Evolutionary conservation across 2,113 vertebrate genomes (phyloP).

Genomic region (Amazona vittata): DNA sequence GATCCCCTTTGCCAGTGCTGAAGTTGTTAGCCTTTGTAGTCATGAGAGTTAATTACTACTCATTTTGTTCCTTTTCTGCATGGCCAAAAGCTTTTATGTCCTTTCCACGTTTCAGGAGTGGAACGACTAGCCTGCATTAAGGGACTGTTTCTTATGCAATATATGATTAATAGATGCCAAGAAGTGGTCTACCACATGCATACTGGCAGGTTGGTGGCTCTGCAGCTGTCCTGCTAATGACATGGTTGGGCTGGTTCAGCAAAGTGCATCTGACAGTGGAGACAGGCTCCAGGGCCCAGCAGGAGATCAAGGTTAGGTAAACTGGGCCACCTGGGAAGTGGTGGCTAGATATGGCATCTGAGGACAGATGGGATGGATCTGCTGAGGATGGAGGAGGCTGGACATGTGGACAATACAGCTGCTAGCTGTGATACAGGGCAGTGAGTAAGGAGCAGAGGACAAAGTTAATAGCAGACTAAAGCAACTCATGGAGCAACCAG

Average conservation of each 20-base stretch:
- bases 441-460: neutral
- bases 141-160: conserved; percentile 10
- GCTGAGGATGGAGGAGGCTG: neutral
- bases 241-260: neutral
- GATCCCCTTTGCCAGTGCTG: neutral
- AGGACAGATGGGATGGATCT: neutral
- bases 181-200: neutral
- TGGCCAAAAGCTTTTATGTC: conserved; percentile 36
- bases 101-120: neutral
- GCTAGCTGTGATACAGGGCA: fast-evolving
- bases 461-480: neutral
- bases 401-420: neutral
- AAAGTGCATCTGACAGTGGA: neutral
- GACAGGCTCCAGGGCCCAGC: neutral
- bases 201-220: neutral
- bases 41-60: conserved; percentile 48
- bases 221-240: neutral
- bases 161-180: conserved; percentile 15
- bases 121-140: neutral
- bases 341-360: neutral
- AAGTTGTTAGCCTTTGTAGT: conserved; percentile 48
- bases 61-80: conserved; percentile 39
- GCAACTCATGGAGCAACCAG: neutral
- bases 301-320: neutral
- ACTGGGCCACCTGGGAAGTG: neutral